phyloP scores from a whole-genome alignment of 92 coral and sea anemone species.

The Parazoanthus atlanticus region DNA sequence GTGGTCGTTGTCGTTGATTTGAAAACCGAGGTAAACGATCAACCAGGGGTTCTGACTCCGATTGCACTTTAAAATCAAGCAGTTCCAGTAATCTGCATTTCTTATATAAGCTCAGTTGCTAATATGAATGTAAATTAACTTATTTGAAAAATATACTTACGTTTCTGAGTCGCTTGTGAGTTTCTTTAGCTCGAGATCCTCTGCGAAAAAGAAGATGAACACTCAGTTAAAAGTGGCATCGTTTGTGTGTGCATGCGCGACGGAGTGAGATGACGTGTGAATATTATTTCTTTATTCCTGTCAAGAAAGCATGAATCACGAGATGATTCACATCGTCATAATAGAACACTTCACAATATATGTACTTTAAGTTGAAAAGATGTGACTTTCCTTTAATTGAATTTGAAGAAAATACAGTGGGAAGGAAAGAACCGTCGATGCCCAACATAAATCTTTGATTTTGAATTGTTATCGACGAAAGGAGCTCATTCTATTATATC shows the following conservation, averaged over 20 bases:
- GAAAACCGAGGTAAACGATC: not conserved
- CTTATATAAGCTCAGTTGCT: not conserved
- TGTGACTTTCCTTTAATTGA: not conserved
- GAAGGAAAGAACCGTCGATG: no score
- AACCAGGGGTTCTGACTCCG: not conserved
- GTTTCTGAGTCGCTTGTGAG: constrained; percentile 34
- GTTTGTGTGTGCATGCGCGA: not conserved
- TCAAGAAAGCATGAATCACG: not conserved
- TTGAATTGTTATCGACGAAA: not conserved
- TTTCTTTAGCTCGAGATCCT: constrained; percentile 24
- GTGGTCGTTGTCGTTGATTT: not conserved
- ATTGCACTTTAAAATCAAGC: not conserved
- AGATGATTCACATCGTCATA: not conserved
- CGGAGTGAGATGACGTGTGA: not conserved
- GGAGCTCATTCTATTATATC: not conserved
- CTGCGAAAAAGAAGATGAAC: not conserved
- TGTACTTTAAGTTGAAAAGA: no score
- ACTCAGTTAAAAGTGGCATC: not conserved
- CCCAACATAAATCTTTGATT: not conserved
- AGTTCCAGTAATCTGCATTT: not conserved
- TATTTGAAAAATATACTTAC: constrained; percentile 1
- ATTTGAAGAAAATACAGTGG: not conserved
- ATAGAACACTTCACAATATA: not conserved
- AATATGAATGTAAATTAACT: no score
- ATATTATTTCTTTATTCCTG: not conserved